Evolutionary conservation across 2,113 vertebrate species (phyloP), one percentile per base, ranked within the genome.

Genomic region (Oenanthe melanoleuca): DNA sequence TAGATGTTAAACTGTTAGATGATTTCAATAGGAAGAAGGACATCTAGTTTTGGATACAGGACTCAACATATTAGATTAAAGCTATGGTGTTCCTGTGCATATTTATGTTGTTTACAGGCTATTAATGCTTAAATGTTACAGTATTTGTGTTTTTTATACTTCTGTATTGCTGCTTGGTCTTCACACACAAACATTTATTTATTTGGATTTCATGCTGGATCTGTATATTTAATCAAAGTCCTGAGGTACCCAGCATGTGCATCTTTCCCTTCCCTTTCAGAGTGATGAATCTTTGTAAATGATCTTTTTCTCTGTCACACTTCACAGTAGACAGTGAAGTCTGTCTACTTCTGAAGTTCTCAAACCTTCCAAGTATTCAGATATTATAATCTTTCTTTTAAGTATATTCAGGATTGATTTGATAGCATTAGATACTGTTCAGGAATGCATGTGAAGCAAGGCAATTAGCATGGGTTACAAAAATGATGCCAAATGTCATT

Each of bases 61-160:
- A 40, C 14, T 71, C 18, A 37, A 25, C 18, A 28, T 25, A 14
- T 42, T 61, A 56, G 22, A 11, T 74, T 74, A 65, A 73, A 59
- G 4, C 52, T 74, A 2, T 40, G 3, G 20, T 92, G 15, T 61
- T 71, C 0, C 0, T 56, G 9, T 64, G 9, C 5, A 4, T 52
- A 19, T 40, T 23, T 40, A 5, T 79, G 16, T 53, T 79, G 70
- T 25, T 65, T 57, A 23, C 40, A n/a, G 28, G 64, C 18, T 56
- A 55, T 47, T 0, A 2, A 8, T 65, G 38, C 18, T 6, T 34
- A 70, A 63, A 15, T 0, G 2, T 42, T 37, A n/a, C 2, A 28
- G 16, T 55, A 16, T 47, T 47, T 86, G 10, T 61, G 10, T 2
- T 29, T 70, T 71, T 78, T 44, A 20, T 60, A 40, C 5, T 52